Evolutionary conservation across 2,888 invertebrate genomes (phyloP), one percentile per base, ranked within the genome.

Genomic region (Pristionchus arcanus): DNA sequence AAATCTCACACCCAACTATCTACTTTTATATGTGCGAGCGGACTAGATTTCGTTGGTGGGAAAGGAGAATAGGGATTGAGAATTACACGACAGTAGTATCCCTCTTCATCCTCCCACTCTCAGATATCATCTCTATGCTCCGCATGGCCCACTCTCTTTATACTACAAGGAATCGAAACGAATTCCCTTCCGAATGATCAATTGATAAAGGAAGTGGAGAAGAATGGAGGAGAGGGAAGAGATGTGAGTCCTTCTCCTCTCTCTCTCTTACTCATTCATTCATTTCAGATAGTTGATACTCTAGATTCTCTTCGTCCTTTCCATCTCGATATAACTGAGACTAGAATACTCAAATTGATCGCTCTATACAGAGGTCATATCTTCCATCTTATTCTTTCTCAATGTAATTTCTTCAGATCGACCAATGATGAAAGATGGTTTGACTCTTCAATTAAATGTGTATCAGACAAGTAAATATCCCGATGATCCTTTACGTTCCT

Each of bases 81-180:
- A 84, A n/a, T 25, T 49, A 81, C 49, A 49, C n/a, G n/a, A 83
- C 55, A 31, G 84, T 87, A 66, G n/a, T 71, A 37, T 87, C 87
- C 59, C 42, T n/a, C 42, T n/a, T 13, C 34, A 19, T 34, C 37
- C 68, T 28, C 28, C 66, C 42, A 28, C 42, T 86, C 86, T 53
- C 87, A 87, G 87, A 71, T 55, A n/a, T 68, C 87, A n/a, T 87
- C 59, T 11, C 37, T 89, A 5, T 68, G 49, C 28, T 59, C 81
- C 28, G 81, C 89, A 1, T 89, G 89, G 89, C 89, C 89, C 11
- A 66, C 55, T 89, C 89, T 89, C 16, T 89, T 89, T 34, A 42
- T 89, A 9, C 49, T 89, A 13, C 83, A 89, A 25, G 81, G 63
- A 34, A 66, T 83, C 19, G 89, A 89, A 63, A 89, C 59, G 25